These are phyloP conservation scores for Leptura quadrifasciata DNA, from an alignment of 2,888 invertebrate genomes.

Conservation along the genomic window DNA sequence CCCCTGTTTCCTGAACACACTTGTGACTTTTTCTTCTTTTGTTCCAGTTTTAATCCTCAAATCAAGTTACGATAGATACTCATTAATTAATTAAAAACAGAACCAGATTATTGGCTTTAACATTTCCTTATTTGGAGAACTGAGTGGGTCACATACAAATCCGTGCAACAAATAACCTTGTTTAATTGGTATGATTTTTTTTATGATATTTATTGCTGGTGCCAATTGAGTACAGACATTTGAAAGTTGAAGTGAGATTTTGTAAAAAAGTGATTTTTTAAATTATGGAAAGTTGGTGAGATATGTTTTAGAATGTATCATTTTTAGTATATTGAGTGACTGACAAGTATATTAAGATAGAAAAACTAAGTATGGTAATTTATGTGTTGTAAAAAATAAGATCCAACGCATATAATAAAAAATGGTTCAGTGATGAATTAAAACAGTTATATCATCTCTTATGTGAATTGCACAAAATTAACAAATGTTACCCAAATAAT, in stretches of 20 bases:
- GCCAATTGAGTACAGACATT: neutral
- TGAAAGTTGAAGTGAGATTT: neutral
- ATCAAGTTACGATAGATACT: neutral
- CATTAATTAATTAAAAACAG: neutral
- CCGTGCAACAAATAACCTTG: neutral
- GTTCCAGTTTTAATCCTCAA: neutral
- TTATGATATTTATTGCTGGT: neutral
- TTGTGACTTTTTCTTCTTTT: neutral
- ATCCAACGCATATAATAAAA: too few relatives aligned
- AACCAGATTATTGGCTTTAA: slow-evolving; percentile 1
- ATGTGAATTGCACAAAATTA: too few relatives aligned
- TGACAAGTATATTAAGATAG: too few relatives aligned
- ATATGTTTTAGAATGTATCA: neutral
- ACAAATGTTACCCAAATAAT: too few relatives aligned
- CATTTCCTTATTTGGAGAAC: neutral
- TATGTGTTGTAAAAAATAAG: too few relatives aligned
- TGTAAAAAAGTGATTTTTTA: neutral
- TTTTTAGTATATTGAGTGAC: too few relatives aligned
- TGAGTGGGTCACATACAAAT: neutral
- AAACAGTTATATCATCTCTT: too few relatives aligned
- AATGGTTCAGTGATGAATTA: too few relatives aligned
- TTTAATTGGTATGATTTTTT: neutral
- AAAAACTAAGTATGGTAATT: too few relatives aligned
- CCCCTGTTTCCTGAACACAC: neutral
- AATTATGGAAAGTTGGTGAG: slow-evolving; percentile 14